A percentile compares a stretch with the other conserved stretches of the same genome.
Evolutionary conservation across 2,113 vertebrate species (phyloP).

Genomic region (Hemicordylus capensis): DNA sequence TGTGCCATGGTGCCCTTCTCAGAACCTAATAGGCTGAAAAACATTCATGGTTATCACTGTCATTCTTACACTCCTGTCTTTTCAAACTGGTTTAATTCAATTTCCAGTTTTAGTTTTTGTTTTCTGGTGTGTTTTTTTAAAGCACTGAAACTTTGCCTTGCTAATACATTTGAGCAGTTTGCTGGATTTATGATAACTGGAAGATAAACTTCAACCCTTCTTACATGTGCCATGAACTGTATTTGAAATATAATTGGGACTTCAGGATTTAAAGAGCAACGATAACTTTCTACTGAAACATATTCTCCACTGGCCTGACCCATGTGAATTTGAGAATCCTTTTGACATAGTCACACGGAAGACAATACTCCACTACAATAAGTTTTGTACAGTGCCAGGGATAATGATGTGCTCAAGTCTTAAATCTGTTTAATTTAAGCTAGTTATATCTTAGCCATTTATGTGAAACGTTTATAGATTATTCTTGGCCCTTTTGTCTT

Average conservation of each 20-base stretch:
- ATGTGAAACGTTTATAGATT: background rate
- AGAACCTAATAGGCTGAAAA: background rate
- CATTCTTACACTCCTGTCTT: background rate
- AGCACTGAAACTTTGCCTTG: background rate
- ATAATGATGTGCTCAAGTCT: background rate
- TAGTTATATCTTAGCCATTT: background rate
- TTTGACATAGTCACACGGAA: background rate
- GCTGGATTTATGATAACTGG: background rate
- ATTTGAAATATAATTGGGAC: background rate
- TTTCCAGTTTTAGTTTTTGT: background rate
- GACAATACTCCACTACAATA: background rate
- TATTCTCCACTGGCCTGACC: background rate
- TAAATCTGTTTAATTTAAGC: background rate
- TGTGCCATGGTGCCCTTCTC: background rate
- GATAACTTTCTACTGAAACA: background rate
- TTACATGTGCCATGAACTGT: background rate
- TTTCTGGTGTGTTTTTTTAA: background rate
- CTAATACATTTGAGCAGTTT: background rate
- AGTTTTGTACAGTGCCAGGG: background rate
- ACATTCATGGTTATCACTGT: no score
- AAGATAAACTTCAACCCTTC: background rate
- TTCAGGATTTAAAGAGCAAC: background rate
- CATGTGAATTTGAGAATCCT: background rate
- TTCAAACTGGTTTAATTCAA: background rate
- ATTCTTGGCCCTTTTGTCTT: background rate